Conservation (phyloP, 2,113 vertebrate species). For the Apteryx mantelli region DNA sequence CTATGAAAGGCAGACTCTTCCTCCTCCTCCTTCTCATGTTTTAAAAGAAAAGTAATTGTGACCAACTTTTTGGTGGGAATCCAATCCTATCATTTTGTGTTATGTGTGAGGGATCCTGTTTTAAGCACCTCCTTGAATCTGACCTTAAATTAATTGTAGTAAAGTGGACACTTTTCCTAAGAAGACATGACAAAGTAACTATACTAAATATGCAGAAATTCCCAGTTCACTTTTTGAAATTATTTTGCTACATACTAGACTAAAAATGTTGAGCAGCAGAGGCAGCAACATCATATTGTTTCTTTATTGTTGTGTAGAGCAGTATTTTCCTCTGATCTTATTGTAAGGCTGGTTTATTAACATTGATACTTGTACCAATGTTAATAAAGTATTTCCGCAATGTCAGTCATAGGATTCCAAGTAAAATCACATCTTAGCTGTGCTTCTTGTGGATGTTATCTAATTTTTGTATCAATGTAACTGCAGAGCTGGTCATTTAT, state of each 20-base stretch:
- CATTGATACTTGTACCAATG: background rate
- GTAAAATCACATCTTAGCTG: background rate
- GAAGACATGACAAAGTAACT: background rate
- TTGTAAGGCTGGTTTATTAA: background rate
- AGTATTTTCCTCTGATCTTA: background rate
- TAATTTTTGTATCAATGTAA: background rate
- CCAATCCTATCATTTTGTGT: background rate
- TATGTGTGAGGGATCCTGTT: background rate
- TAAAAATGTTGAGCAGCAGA: background rate
- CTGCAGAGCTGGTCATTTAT: background rate
- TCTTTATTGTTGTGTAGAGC: background rate
- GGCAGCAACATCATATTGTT: background rate
- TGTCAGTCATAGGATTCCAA: background rate
- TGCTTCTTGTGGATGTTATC: background rate
- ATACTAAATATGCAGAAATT: background rate
- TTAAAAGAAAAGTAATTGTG: background rate
- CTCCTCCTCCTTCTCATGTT: background rate
- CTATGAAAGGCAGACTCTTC: background rate
- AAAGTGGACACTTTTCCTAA: background rate
- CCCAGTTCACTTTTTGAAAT: background rate
- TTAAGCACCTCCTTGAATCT: background rate
- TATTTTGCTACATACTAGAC: background rate
- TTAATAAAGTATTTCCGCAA: background rate
- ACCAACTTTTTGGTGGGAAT: background rate
- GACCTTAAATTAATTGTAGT: background rate